Evolutionary conservation across 2,888 invertebrate genomes (phyloP), one percentile per base, ranked within the genome.

Genomic region (Buathra laborator): DNA sequence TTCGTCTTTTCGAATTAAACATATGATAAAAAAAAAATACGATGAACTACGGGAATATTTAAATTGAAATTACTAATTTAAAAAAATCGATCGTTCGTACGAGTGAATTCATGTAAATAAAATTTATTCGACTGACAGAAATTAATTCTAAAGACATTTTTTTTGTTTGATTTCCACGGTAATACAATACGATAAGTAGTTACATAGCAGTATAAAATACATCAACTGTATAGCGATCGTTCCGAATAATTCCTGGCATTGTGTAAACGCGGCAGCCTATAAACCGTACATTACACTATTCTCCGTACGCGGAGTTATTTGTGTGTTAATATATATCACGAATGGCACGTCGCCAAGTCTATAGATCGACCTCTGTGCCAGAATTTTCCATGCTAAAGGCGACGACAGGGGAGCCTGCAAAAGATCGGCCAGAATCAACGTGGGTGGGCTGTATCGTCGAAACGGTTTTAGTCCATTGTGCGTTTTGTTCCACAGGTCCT

Each of bases 301-400:
- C 70, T 70, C 19, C 16, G 80, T 76, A 70, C 89, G 86, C 87
- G 84, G 85, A 89, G 88, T 90, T 90, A 90, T 91, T 90, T 90
- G 87, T 89, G 90, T 89, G 89, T 90, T 90, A 90, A 90, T 90
- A 89, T 89, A 90, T 90, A 90, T 89, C 83, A 82, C 82, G 87
- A 83, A 85, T 91, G 91, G 89, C 88, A 71, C 37, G 64, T 24
- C 19, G 85, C 90, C 91, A 91, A 89, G 10, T 43, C 83, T 78
- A 10, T 7, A 83, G 84, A 89, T 88, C 88, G 88, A 81, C 86
- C 86, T 80, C 83, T 68, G 43, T 64, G 80, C 78, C 67, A 72
- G 14, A 14, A 16, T 51, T 74, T 53, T 68, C 74, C 14, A 62
- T 83, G 46, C 14, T n/a, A 51, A 9, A 24, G 32, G 12, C 24